Base-by-base conservation (phyloP, 1,140 invertebrate species). In the Microplitis demolitor region DNA sequence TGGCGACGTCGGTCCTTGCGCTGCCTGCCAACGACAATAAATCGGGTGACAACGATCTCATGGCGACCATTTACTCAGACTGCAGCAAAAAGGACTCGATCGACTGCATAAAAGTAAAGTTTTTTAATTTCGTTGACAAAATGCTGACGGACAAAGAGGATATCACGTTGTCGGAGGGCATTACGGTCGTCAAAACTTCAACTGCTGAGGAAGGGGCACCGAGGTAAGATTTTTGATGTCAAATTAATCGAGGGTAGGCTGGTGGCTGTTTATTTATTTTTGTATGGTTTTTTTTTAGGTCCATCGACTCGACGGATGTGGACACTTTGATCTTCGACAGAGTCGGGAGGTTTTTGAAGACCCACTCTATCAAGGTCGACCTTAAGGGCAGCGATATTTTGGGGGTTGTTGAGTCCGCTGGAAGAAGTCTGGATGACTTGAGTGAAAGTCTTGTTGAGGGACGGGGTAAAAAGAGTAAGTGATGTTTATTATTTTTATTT, bases 371-470 rank as follows among this genome's bases (percentile, higher is more conserved):
- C 64, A 93, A 94, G 80, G 90, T 96, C n/a, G 93, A 96, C 85
- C 88, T 96, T 58, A 94, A 94, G 84, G 94, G 94, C 33, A 90
- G 90, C 66, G 94, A 96, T 78, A 92, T 95, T n/a, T 88, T 95
- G 3, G 92, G 92, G 69, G 91, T 93, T 1, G 92, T 95, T 34
- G 90, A 91, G 63, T 92, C 91, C 35, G 91, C 91, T n/a, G 94
- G 93, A 8, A 89, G 93, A 53, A 93, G 93, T 58, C 86, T 95
- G 33, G 91, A 92, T 77, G 93, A 94, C 77, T 89, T 90, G 58
- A 90, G 90, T 72, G 91, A 93, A 64, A 89, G 89, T 45, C 86
- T 89, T 31, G 91, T 91, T 76, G 92, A 93, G 83, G 89, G 90
- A 35, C 89, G 92, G 84, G 91, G 92, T 73, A 94, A 94, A 87